Evolutionary conservation across 2,888 invertebrate genomes (phyloP).

Genomic region (Volucella inanis): DNA sequence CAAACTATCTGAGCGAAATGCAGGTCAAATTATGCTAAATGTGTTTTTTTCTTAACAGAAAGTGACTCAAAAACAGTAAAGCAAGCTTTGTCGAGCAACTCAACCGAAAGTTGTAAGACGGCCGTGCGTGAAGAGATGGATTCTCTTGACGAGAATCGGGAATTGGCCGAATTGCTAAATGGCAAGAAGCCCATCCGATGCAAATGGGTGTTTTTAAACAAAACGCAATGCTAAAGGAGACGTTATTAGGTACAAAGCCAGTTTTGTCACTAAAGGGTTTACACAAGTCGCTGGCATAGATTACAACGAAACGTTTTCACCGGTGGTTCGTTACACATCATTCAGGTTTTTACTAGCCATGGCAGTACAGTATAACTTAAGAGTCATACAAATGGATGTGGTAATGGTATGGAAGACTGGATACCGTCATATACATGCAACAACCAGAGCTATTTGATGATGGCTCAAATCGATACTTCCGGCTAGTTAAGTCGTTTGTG

Average conservation of each 20-base stretch:
- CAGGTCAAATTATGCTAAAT: too few relatives aligned
- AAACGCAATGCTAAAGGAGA: constrained; percentile 5
- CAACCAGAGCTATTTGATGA: constrained; percentile 56
- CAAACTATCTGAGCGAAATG: too few relatives aligned
- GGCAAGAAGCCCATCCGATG: constrained; percentile 39
- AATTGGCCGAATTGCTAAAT: constrained; percentile 33
- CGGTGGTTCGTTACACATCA: too few relatives aligned
- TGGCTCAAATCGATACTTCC: constrained; percentile 54
- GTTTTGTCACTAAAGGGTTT: too few relatives aligned
- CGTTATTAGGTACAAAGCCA: not conserved
- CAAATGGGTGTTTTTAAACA: constrained; percentile 48
- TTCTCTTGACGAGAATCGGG: not conserved
- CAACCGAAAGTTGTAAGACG: too few relatives aligned
- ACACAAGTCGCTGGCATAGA: too few relatives aligned
- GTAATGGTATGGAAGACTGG: constrained; percentile 48
- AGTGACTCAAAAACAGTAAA: too few relatives aligned
- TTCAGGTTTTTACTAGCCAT: too few relatives aligned
- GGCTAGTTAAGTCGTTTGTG: constrained; percentile 55
- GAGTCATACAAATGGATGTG: constrained; percentile 58
- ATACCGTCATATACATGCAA: constrained; percentile 53
- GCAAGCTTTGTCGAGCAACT: too few relatives aligned
- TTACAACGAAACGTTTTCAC: too few relatives aligned
- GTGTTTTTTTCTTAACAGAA: too few relatives aligned
- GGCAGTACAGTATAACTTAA: constrained; percentile 43
- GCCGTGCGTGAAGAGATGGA: constrained; percentile 6